Evolutionary conservation across 2,888 invertebrate species (phyloP), one percentile per base, ranked within the genome.

Genomic region (Dasypolia templi): DNA sequence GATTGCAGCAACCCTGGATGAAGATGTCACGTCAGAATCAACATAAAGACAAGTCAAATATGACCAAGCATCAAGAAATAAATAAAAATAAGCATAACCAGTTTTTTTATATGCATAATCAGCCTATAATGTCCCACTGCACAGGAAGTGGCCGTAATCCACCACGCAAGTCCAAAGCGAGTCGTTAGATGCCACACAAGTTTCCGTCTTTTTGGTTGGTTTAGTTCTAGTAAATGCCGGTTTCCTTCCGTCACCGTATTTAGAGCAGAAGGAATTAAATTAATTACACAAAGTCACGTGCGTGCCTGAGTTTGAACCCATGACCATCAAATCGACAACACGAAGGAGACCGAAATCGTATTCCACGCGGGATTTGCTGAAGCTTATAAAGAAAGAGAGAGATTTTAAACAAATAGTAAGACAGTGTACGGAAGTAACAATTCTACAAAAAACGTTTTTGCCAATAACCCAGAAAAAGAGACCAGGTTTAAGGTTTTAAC

Each of bases 1-100:
- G 75, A 63, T 53, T 46, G 51, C 42, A 73, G 35, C 44, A 73
- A 53, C 6, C 14, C 73, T 73, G 19, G 19, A 17, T 44, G 6
- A n/a, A n/a, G 17, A 32, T 9, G 9, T 14, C 5, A 51, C 9
- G 19, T 32, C 22, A 62, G 12, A 44, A 44, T n/a, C 32, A 46
- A 63, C 29, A 46, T n/a, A 46, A 32, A 3, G n/a, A n/a, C 7
- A 22, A 44, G 14, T 62, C 29, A 44, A 44, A 44, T 2, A 4
- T 29, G 14, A 42, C 1, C 19, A 39, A 39, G 42, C 12, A 44
- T 29, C 19, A 42, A 17, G n/a, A 39, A 35, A 35, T 14, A 35
- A 59, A 39, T 0, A 9, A 26, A 61, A 2, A 26, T 61, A n/a
- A 26, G n/a, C n/a, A 17, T 17, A 35, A 17, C 7, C 14, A n/a